phyloP scores from a whole-genome alignment of 2,113 vertebrate species.

The Cryptotis parvus region DNA sequence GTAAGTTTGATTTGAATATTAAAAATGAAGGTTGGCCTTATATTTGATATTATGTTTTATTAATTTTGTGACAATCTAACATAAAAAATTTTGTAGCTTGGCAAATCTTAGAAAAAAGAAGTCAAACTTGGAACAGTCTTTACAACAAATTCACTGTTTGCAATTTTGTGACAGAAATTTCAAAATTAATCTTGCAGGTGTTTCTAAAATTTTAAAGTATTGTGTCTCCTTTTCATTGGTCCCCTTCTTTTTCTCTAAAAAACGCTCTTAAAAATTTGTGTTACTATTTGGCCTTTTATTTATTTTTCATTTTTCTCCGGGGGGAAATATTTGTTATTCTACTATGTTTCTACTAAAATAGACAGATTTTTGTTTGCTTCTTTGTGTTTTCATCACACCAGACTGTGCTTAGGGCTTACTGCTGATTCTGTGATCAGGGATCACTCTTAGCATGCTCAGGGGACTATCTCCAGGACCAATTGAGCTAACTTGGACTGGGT shows the following conservation, averaged over 20 bases:
- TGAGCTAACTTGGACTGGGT: no score
- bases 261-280: not conserved
- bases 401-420: no score
- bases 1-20: conserved; percentile 88
- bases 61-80: not conserved
- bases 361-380: no score
- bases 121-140: conserved; percentile 22
- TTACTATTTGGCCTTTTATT: not conserved
- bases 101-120: not conserved
- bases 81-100: not conserved
- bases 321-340: not conserved
- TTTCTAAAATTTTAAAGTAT: conserved; percentile 19
- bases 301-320: not conserved
- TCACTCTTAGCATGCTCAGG: no score
- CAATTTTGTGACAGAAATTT: not conserved
- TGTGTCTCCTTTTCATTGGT: not conserved
- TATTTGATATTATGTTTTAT: not conserved
- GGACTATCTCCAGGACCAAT: no score
- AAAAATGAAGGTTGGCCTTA: not conserved
- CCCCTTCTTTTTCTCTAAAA: not conserved
- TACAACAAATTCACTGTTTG: not conserved
- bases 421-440: no score
- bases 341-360: no score
- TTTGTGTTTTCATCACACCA: no score
- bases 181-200: not conserved